These are phyloP conservation scores for Pseudomyrmex cubaensis DNA, from an alignment of 1,140 invertebrate genomes.

Conservation along the genomic window DNA sequence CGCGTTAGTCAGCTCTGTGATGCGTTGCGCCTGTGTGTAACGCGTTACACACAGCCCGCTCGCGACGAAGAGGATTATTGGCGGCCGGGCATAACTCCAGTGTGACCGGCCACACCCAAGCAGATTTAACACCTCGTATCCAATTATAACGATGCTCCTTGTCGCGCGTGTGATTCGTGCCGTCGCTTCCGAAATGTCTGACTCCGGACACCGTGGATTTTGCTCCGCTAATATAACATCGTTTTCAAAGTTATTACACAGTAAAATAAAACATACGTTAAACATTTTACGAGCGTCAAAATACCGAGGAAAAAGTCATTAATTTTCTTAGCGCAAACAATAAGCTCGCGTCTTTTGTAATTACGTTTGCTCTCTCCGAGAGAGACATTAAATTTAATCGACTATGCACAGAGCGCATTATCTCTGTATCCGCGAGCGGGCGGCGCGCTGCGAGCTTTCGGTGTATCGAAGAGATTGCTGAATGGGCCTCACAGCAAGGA, in stretches of 20 bases:
- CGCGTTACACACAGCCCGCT: conserved; percentile 55
- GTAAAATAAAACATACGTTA: no score
- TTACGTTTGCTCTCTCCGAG: background rate
- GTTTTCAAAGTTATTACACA: no score
- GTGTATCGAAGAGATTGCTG: conserved; percentile 55
- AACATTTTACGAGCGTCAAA: no score
- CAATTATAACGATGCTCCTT: conserved; percentile 74
- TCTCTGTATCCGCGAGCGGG: conserved; percentile 46
- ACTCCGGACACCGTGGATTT: no score
- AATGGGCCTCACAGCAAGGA: conserved; percentile 75
- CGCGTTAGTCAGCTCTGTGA: conserved; percentile 65
- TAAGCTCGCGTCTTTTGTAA: conserved; percentile 7
- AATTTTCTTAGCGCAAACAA: no score
- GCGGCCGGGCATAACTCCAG: conserved; percentile 72
- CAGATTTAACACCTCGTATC: conserved; percentile 80
- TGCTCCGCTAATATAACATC: no score
- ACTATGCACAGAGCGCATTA: conserved; percentile 36
- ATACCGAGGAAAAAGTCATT: no score
- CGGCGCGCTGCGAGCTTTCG: conserved; percentile 35
- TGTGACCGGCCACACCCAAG: conserved; percentile 74
- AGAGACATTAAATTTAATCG: conserved; percentile 65
- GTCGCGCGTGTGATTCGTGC: conserved; percentile 66
- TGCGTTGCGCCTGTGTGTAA: conserved; percentile 66
- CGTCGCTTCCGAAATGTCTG: conserved; percentile 46
- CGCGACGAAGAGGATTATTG: conserved; percentile 77